A percentile compares a stretch with the other conserved stretches of the same genome.
These are phyloP conservation scores for Aphyosemion australe DNA, from an alignment of 2,113 vertebrate genomes.

Conservation along the genomic window DNA sequence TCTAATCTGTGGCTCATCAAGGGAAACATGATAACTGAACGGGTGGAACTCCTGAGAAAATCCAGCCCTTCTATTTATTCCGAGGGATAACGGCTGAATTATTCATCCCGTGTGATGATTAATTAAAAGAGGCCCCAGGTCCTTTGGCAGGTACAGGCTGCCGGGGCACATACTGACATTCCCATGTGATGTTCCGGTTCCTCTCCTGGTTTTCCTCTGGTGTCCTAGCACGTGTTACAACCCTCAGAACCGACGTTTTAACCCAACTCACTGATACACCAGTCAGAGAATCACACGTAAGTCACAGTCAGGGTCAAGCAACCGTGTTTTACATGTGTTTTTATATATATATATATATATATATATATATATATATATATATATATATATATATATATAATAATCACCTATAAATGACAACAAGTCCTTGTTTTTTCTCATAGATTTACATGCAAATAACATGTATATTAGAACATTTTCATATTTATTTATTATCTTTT, in stretches of 20 bases:
- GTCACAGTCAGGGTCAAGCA: conserved; percentile 13
- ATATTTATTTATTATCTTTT: too few relatives aligned
- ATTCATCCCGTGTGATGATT: conserved; percentile 82
- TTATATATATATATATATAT: too few relatives aligned
- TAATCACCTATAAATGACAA: too few relatives aligned
- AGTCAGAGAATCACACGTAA: conserved; percentile 37
- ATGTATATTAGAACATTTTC: too few relatives aligned
- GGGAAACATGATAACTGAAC: conserved; percentile 64
- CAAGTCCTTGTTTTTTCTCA: too few relatives aligned
- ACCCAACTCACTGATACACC: conserved; percentile 26
- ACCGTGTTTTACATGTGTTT: too few relatives aligned
- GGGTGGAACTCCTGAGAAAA: conserved; percentile 61
- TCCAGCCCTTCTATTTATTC: conserved; percentile 72
- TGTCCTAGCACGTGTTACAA: conserved; percentile 46
- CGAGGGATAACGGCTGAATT: conserved; percentile 79
- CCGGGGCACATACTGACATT: conserved; percentile 72
- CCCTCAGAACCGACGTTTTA: conserved; percentile 48
- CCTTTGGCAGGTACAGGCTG: conserved; percentile 79
- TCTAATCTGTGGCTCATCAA: conserved; percentile 60
- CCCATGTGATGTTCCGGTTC: conserved; percentile 70
- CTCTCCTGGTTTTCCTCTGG: conserved; percentile 48
- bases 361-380: too few relatives aligned
- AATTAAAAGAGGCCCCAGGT: conserved; percentile 82
- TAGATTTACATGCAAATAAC: too few relatives aligned
- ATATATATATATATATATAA: too few relatives aligned